Evolutionary conservation across 2,113 vertebrate genomes (phyloP).

Genomic region (Eubucco bourcierii): DNA sequence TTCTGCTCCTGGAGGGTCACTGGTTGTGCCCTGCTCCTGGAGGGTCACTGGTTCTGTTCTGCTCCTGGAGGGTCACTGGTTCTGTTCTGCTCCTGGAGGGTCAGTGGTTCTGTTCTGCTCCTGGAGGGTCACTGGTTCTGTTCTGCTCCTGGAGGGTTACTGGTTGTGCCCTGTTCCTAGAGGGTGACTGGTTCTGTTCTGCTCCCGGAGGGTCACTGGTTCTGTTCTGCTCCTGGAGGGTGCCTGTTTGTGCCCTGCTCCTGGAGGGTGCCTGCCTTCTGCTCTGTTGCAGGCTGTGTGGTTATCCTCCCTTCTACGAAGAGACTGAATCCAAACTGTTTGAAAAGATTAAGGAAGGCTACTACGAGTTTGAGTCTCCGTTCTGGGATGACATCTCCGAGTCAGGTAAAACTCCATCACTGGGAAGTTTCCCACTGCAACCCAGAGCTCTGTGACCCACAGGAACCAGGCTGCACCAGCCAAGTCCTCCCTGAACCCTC

Average conservation of each 20-base stretch:
- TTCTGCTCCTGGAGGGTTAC: too few relatives aligned
- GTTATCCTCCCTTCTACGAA: slow-evolving; percentile 96
- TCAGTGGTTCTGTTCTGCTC: background rate
- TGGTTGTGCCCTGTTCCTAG: background rate
- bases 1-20: too few relatives aligned
- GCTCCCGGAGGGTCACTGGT: background rate
- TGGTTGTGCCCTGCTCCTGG: too few relatives aligned
- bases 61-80: too few relatives aligned
- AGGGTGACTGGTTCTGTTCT: too few relatives aligned
- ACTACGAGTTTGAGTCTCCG: slow-evolving; percentile 90
- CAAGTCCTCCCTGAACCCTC: background rate
- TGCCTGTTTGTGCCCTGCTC: too few relatives aligned
- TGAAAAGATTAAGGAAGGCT: slow-evolving; percentile 92
- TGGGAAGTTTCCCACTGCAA: rapidly evolving
- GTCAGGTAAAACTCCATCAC: slow-evolving; percentile 75
- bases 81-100: too few relatives aligned
- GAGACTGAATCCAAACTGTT: slow-evolving; percentile 90
- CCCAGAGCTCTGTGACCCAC: rapidly evolving
- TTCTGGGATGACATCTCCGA: slow-evolving; percentile 95
- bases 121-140: background rate
- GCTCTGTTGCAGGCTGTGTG: slow-evolving; percentile 81
- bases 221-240: background rate
- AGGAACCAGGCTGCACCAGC: background rate
- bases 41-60: too few relatives aligned
- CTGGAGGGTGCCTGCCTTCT: background rate